Conservation (phyloP, 2,888 invertebrate species). For the Stegophylla sp. region DNA sequence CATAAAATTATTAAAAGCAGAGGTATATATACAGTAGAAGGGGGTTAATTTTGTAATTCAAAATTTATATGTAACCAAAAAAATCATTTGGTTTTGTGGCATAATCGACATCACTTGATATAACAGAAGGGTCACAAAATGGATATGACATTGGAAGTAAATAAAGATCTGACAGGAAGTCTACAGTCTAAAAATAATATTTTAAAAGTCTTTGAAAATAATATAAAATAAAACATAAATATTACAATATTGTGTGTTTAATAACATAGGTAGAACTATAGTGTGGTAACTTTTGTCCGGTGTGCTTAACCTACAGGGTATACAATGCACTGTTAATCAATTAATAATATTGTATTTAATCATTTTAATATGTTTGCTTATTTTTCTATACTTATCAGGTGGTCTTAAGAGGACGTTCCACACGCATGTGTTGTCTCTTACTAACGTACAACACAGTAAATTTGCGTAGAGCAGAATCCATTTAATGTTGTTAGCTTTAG, state of each 20-base stretch:
- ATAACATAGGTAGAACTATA: background rate
- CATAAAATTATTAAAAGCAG: background rate
- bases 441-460: too few species aligned
- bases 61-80: constrained; percentile 53
- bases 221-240: background rate
- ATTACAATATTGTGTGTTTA: background rate
- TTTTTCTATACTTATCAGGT: too few species aligned
- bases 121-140: constrained; percentile 72
- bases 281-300: too few species aligned
- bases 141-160: constrained; percentile 60
- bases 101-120: constrained; percentile 64
- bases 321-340: too few species aligned
- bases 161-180: constrained; percentile 60
- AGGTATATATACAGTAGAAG: constrained; percentile 13
- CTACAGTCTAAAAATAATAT: constrained; percentile 55
- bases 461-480: too few species aligned
- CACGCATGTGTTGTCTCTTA: too few species aligned
- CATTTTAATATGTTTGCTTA: too few species aligned
- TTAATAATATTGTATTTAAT: too few species aligned
- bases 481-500: too few species aligned
- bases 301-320: too few species aligned
- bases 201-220: constrained; percentile 5
- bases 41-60: background rate
- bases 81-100: constrained; percentile 50
- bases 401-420: too few species aligned